Percentiles rank a stretch among this genome's conserved stretches.
Conservation (phyloP, 2,113 vertebrate genomes). For the Corydoras sp. region DNA sequence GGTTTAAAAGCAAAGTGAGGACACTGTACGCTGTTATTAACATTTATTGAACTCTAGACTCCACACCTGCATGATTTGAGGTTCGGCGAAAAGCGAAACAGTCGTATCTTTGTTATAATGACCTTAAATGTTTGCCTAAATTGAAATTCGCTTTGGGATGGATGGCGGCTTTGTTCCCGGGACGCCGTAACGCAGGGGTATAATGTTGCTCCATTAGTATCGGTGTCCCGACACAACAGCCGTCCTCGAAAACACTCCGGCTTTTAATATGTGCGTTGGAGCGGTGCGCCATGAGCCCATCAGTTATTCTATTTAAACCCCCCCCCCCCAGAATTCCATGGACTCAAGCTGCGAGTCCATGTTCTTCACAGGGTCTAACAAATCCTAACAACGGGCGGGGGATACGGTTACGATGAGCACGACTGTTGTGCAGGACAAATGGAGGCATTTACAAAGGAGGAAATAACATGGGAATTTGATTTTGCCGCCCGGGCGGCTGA, state of each 20-base stretch:
- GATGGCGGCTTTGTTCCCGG: neutral
- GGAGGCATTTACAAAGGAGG: neutral
- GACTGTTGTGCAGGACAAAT: neutral
- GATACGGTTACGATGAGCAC: neutral
- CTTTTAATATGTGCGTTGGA: neutral
- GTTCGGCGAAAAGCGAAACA: neutral
- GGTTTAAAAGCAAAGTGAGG: no score
- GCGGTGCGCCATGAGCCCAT: neutral
- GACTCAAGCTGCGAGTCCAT: neutral
- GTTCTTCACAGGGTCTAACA: neutral
- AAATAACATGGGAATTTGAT: neutral
- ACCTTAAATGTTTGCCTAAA: neutral
- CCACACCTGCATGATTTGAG: neutral
- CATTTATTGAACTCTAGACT: no score
- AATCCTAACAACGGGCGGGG: neutral
- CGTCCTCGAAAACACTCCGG: neutral
- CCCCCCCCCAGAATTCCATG: neutral
- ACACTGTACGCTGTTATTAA: no score
- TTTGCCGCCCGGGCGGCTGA: neutral
- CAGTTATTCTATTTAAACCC: neutral
- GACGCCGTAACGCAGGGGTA: slow-evolving; percentile 6
- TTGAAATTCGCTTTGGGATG: neutral
- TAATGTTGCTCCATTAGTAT: slow-evolving; percentile 13
- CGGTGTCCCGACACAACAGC: neutral
- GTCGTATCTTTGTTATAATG: neutral